These are phyloP conservation scores for Typhlomys cinereus DNA, from an alignment of 2,113 vertebrate genomes.

Conservation along the genomic window DNA sequence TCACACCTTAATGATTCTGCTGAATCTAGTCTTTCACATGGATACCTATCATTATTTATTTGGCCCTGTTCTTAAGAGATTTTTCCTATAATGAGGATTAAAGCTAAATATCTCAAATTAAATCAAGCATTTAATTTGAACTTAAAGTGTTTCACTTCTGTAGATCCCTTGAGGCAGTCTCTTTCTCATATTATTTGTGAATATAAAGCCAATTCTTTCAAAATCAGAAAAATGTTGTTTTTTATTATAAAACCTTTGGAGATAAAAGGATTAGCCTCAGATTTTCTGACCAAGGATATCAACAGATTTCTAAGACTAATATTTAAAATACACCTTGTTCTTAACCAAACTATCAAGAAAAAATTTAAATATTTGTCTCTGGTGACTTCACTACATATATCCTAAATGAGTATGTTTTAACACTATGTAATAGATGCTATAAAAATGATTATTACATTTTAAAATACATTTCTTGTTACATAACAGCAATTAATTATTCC, in stretches of 20 bases:
- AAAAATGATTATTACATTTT: slow-evolving; percentile 1
- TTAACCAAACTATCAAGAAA: background rate
- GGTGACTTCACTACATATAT: background rate
- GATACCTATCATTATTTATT: background rate
- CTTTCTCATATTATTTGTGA: background rate
- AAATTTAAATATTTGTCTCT: slow-evolving; percentile 7
- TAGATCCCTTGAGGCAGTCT: background rate
- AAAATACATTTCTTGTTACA: background rate
- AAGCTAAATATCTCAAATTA: background rate
- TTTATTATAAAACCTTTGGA: background rate
- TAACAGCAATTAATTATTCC: slow-evolving; percentile 1
- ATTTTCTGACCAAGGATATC: slow-evolving; percentile 8
- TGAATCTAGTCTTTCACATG: background rate
- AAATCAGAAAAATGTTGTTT: slow-evolving; percentile 27
- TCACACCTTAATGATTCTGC: background rate
- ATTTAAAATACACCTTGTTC: background rate
- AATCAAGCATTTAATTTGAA: background rate
- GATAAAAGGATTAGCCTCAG: background rate
- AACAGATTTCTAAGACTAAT: slow-evolving; percentile 6
- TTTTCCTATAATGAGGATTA: background rate
- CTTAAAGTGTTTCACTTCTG: slow-evolving; percentile 15
- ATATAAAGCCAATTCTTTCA: background rate
- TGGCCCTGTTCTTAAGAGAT: background rate
- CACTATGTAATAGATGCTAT: background rate
- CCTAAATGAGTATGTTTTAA: background rate